phyloP scores from a whole-genome alignment of 2,113 vertebrate genomes.

The Notechis scutatus region DNA sequence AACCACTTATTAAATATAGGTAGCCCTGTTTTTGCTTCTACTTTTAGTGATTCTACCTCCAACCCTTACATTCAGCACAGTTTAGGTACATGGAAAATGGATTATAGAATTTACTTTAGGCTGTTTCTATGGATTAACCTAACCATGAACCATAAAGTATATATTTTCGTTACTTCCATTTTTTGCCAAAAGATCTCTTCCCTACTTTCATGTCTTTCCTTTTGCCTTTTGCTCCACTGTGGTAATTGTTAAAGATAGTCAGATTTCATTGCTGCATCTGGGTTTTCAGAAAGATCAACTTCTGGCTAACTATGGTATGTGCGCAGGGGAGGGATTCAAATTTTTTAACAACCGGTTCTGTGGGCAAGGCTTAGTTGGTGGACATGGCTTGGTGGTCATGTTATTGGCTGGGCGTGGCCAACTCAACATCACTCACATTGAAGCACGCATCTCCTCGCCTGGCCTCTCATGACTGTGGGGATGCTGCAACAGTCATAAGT shows the following conservation, averaged over 20 bases:
- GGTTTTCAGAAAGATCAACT: conserved; percentile 40
- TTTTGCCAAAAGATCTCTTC: conserved; percentile 2
- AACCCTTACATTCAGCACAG: background rate
- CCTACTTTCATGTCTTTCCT: conserved; percentile 29
- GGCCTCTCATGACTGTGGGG: too few relatives aligned
- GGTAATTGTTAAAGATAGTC: conserved; percentile 31
- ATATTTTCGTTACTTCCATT: conserved; percentile 11
- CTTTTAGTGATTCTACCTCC: background rate
- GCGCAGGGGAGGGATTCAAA: background rate
- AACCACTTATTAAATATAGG: background rate
- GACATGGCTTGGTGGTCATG: too few relatives aligned
- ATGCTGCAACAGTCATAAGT: too few relatives aligned
- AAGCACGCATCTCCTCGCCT: too few relatives aligned
- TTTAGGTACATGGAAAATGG: background rate
- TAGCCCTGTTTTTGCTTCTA: background rate
- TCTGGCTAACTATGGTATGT: background rate
- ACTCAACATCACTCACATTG: too few relatives aligned
- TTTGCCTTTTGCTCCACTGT: conserved; percentile 35
- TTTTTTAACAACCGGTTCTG: too few relatives aligned
- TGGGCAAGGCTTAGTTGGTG: too few relatives aligned
- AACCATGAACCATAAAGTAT: background rate
- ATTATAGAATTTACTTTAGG: background rate
- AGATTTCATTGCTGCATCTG: conserved; percentile 50
- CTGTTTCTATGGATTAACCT: background rate
- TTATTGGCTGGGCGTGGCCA: too few relatives aligned